Conservation (phyloP, 2,888 invertebrate species). For the Dryobota labecula region DNA sequence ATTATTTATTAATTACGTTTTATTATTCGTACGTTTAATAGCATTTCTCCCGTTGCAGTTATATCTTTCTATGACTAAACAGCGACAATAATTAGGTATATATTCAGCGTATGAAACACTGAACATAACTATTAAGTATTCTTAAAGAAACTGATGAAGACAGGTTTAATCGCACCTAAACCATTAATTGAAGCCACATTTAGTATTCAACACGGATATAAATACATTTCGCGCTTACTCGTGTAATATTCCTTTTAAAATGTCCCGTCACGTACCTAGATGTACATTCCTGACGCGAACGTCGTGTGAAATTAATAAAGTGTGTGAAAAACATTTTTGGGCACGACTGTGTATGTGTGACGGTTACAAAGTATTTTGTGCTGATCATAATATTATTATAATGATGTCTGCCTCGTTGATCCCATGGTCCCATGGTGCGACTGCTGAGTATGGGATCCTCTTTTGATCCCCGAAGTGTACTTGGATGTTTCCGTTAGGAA, state of each 20-base stretch:
- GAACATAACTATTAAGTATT: conserved; percentile 28
- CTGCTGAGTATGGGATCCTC: neutral
- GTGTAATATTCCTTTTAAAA: conserved; percentile 81
- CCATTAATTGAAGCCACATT: conserved; percentile 64
- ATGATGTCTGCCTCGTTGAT: neutral
- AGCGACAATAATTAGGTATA: conserved; percentile 26
- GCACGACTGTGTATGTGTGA: conserved; percentile 47
- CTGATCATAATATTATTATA: conserved; percentile 10
- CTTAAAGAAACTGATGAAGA: conserved; percentile 44
- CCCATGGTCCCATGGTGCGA: neutral
- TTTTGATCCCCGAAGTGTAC: neutral
- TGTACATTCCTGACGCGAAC: conserved; percentile 70
- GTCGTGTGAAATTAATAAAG: conserved; percentile 70
- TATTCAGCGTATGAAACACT: conserved; percentile 22
- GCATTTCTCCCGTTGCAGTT: conserved; percentile 15
- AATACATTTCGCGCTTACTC: conserved; percentile 75
- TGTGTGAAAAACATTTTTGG: conserved; percentile 65
- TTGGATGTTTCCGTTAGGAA: neutral
- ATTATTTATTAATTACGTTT: no score
- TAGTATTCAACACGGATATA: conserved; percentile 64
- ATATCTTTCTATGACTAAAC: conserved; percentile 9
- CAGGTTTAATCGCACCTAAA: conserved; percentile 55
- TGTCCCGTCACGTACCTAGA: conserved; percentile 81
- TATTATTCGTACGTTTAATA: conserved; percentile 31
- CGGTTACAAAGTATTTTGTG: conserved; percentile 43